Evolutionary conservation across 2,797 vertebrate genomes (phyloP), one percentile per base, ranked within the genome.

Genomic region (Danio jaintianensis): DNA sequence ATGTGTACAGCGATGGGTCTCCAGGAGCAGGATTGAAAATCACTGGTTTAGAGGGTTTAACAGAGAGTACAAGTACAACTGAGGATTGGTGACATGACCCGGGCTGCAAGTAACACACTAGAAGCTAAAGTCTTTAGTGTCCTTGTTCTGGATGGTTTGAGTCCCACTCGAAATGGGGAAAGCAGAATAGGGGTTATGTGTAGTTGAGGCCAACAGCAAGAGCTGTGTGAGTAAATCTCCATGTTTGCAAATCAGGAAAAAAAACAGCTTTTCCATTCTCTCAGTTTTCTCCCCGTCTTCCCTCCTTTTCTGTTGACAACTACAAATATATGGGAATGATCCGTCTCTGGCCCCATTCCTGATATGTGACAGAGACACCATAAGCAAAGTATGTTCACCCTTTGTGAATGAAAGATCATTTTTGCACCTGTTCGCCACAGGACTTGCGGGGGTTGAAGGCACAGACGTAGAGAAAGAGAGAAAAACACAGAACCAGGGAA

Each of bases 241-340:
- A 2, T 62, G 40, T 64, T 20, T 6, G 42, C 13, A 16, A 67
- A 48, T 5, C 42, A 15, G 64, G 20, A 52, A 69, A 48, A 43
- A 11, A 11, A 10, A 1, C 18, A 12, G 20, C 1, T 36, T 45
- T 10, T 20, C 42, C 11, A 64, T 9, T 50, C 66, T 68, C 38
- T 70, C 10, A 56, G 13, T 55, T 56, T 45, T 80, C 82, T 74
- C 68, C 63, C 80, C 47, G 68, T 79, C 15, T 75, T 83, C 11
- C 1, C 56, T 82, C 68, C 55, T 76, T 89, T 90, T 86, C 84
- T 55, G 80, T 67, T 87, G 85, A 88, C 84, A 88, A 88, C 83
- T 58, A 56, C 55, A 75, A 61, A 62, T 48, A n/a, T 13, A 45
- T 43, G 78, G 58, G 47, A 75, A 76, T 50, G 84, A 85, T 82